Evolutionary conservation across 2,888 invertebrate genomes (phyloP).

Genomic region (Amblyteles armatorius): DNA sequence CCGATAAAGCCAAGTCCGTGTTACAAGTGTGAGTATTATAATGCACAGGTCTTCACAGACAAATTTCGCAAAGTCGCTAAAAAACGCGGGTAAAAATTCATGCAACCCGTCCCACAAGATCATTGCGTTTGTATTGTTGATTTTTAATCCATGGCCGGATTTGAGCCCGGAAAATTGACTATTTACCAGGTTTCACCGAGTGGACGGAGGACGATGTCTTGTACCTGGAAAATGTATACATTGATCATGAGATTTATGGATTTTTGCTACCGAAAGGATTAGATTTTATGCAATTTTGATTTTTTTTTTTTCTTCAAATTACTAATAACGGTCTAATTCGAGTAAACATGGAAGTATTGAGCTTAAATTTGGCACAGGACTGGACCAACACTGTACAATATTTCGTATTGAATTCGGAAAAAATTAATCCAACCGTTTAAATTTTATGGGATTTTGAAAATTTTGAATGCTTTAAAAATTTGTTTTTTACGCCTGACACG

Average conservation of each 20-base stretch:
- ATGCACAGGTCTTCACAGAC: background rate
- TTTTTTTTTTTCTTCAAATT: too few species aligned
- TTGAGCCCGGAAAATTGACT: background rate
- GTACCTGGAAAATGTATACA: conserved; percentile 71
- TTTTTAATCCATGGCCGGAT: conserved; percentile 5
- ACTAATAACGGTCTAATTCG: too few species aligned
- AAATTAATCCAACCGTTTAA: too few species aligned
- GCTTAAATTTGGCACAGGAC: too few species aligned
- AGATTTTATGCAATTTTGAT: too few species aligned
- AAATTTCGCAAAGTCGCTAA: background rate
- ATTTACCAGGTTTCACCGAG: conserved; percentile 78
- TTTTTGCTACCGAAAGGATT: too few species aligned
- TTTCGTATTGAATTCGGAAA: too few species aligned
- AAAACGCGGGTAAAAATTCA: background rate
- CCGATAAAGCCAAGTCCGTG: background rate
- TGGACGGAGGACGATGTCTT: conserved; percentile 77
- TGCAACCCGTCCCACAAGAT: background rate
- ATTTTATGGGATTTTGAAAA: too few species aligned
- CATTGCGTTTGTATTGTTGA: conserved; percentile 19
- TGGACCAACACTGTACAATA: too few species aligned
- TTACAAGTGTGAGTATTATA: background rate
- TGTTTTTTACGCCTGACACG: too few species aligned
- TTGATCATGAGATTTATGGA: background rate
- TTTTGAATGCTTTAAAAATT: too few species aligned
- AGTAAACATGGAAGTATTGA: too few species aligned